These are phyloP conservation scores for Drosophila orosa DNA, from an alignment of 1,140 invertebrate genomes.

Conservation along the genomic window DNA sequence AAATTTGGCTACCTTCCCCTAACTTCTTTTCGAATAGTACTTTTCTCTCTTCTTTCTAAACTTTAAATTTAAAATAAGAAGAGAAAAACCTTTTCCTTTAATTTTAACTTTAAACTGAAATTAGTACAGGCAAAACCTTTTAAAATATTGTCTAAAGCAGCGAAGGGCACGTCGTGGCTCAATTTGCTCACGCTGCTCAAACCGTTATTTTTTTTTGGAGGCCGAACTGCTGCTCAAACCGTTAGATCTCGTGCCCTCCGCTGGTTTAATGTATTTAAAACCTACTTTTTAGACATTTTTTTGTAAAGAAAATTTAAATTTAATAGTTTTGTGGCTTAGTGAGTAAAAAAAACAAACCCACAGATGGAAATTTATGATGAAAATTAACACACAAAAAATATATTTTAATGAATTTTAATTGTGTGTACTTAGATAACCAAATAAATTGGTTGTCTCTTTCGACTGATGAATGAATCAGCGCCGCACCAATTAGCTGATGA, in stretches of 20 bases:
- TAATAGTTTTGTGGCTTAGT: no score
- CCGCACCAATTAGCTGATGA: slow-evolving; percentile 26
- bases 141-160: not conserved
- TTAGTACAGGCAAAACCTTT: not conserved
- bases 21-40: no score
- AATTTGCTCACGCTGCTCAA: no score
- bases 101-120: not conserved
- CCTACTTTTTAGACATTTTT: not conserved
- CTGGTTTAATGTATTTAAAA: no score
- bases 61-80: not conserved
- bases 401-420: slow-evolving; percentile 74
- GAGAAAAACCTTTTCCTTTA: no score
- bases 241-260: no score
- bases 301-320: not conserved
- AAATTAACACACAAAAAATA: slow-evolving; percentile 8
- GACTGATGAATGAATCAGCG: slow-evolving; percentile 57
- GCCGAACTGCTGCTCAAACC: no score
- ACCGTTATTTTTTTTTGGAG: no score
- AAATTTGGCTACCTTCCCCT: not conserved
- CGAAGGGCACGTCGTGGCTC: no score
- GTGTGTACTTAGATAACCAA: slow-evolving; percentile 66
- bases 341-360: not conserved
- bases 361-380: slow-evolving; percentile 43
- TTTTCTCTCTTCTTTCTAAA: not conserved
- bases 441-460: slow-evolving; percentile 48